These are phyloP conservation scores for Macroramphosus scolopax DNA, from an alignment of 2,797 vertebrate genomes.

Conservation along the genomic window DNA sequence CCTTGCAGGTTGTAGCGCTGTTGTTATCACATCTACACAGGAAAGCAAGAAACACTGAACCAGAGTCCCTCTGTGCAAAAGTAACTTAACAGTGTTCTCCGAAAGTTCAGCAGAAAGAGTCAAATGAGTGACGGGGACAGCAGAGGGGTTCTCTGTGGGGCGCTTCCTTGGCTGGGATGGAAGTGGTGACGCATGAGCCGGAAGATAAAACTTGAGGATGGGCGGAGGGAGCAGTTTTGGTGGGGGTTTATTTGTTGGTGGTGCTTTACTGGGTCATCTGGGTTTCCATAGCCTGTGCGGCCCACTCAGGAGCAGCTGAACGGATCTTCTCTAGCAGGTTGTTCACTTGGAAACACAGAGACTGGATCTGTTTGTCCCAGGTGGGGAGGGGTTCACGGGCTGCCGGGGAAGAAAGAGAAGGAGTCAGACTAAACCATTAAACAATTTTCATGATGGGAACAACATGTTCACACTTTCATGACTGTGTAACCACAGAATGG, in stretches of 20 bases:
- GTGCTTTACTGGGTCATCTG: slow-evolving; percentile 93
- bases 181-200: slow-evolving; percentile 16
- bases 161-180: slow-evolving; percentile 1
- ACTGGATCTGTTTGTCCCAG: slow-evolving; percentile 99
- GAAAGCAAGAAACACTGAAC: no score
- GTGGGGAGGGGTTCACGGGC: slow-evolving; percentile 95
- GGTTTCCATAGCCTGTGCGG: slow-evolving; percentile 92
- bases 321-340: slow-evolving; percentile 97
- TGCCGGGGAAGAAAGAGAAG: slow-evolving; percentile 44
- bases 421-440: no score
- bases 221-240: background rate
- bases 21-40: slow-evolving; percentile 1
- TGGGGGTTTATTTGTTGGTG: background rate
- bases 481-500: no score
- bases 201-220: slow-evolving; percentile 14
- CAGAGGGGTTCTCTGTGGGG: background rate
- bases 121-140: slow-evolving; percentile 1
- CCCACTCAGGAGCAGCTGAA: slow-evolving; percentile 93
- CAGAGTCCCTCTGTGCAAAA: no score
- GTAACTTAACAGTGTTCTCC: slow-evolving; percentile 5
- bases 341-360: slow-evolving; percentile 98
- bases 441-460: no score
- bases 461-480: no score
- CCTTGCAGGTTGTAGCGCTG: no score
- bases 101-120: slow-evolving; percentile 3